These are phyloP conservation scores for Isoperla grammatica DNA, from an alignment of 2,888 invertebrate species.

Conservation along the genomic window DNA sequence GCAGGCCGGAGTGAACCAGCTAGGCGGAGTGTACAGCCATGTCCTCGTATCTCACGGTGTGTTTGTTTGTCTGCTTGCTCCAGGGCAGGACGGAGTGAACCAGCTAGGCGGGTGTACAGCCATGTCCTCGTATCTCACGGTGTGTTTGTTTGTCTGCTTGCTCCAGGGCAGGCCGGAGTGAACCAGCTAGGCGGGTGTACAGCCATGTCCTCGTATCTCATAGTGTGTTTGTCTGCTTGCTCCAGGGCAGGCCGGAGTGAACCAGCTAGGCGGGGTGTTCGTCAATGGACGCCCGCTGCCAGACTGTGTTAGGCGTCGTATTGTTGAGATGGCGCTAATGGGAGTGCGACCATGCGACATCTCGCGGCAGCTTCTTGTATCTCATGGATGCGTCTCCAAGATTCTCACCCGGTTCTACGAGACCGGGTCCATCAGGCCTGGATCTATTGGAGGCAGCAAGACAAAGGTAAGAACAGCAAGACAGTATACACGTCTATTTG, in stretches of 20 bases:
- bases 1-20: slow-evolving; percentile 95
- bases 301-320: slow-evolving; percentile 86
- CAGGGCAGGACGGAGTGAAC: slow-evolving; percentile 96
- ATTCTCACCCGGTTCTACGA: slow-evolving; percentile 95
- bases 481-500: too few relatives aligned
- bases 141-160: slow-evolving; percentile 8
- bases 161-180: slow-evolving; percentile 89
- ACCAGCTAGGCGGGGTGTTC: slow-evolving; percentile 95
- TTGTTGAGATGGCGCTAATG: slow-evolving; percentile 89
- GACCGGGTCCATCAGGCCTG: slow-evolving; percentile 92
- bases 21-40: too few relatives aligned
- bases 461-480: slow-evolving; percentile 81
- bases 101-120: slow-evolving; percentile 94
- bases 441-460: slow-evolving; percentile 91
- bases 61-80: slow-evolving; percentile 30
- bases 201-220: too few relatives aligned
- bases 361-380: slow-evolving; percentile 88
- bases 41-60: too few relatives aligned
- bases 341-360: slow-evolving; percentile 96
- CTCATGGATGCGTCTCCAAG: slow-evolving; percentile 96
- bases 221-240: slow-evolving; percentile 25
- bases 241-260: slow-evolving; percentile 93
- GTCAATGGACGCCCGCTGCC: slow-evolving; percentile 97
- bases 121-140: too few relatives aligned
- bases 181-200: slow-evolving; percentile 95